Base-by-base conservation (phyloP, 2,888 invertebrate genomes). In the Eupithecia insigniata region DNA sequence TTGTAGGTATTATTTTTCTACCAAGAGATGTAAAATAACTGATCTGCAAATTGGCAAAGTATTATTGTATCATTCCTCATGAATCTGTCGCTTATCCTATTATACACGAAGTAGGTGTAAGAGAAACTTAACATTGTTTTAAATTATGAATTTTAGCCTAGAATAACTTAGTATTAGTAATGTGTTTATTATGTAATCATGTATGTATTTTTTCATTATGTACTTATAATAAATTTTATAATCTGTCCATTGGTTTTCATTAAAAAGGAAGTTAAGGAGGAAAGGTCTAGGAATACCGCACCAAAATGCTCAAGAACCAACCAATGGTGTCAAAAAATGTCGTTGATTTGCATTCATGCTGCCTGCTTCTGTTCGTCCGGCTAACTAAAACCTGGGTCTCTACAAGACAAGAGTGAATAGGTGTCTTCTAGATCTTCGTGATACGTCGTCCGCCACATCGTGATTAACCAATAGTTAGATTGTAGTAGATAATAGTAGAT, bases 131-230 rank as follows among this genome's bases (percentile, higher is more conserved):
- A 83, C 81, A 82, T 69, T 79, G 70, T 72, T 75, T 71, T 77
- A 75, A 79, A 79, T 81, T 81, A 79, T 81, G 83, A 84, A 85
- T 83, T 81, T 84, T 81, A 84, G 83, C 84, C 83, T 87, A 89
- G 87, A 81, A 79, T 78, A 81, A 75, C 73, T 69, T 79, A 81
- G 78, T 79, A 79, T 80, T 81, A 83, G 81, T 80, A 80, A 73
- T 81, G 84, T 84, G 85, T 89, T 83, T 86, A 84, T 84, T 82
- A 80, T 87, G 81, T 89, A 90, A 89, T 89, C 88, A 89, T 87
- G 83, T 90, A 90, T 90, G 87, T 90, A 89, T 90, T 87, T 87
- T 88, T 85, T 81, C 83, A 83, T 84, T 84, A 85, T 85, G 83
- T 85, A 87, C 83, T 84, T 83, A 87, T 81, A 36, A 67, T 85